These are phyloP conservation scores for human (Homo sapiens) DNA, from an alignment of 2,113 vertebrate species.

Conservation along the genomic window DNA sequence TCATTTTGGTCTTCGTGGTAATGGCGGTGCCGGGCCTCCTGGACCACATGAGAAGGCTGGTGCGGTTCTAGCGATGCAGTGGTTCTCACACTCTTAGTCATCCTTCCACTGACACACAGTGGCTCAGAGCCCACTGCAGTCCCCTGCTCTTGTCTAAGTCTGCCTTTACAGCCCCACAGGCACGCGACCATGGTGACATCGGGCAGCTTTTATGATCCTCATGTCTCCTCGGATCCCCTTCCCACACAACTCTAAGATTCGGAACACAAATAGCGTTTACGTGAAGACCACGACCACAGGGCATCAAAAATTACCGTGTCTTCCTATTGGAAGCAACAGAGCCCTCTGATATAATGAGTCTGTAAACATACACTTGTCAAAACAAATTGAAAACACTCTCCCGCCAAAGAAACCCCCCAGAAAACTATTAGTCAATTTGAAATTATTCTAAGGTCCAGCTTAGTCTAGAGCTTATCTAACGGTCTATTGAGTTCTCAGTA, in stretches of 20 bases:
- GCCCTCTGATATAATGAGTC: background rate
- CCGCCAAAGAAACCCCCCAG: background rate
- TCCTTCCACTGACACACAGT: slow-evolving; percentile 12
- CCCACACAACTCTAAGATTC: background rate
- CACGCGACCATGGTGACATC: background rate
- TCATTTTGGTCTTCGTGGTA: slow-evolving; percentile 54
- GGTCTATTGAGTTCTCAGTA: slow-evolving; percentile 89
- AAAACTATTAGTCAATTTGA: slow-evolving; percentile 82
- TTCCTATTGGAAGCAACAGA: background rate
- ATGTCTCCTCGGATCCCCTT: background rate
- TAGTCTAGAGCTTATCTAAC: slow-evolving; percentile 87
- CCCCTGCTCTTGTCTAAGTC: rapidly evolving
- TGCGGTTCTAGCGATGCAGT: slow-evolving; percentile 30
- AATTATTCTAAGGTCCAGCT: slow-evolving; percentile 84
- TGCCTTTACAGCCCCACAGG: background rate
- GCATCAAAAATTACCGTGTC: background rate
- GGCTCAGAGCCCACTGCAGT: slow-evolving; percentile 48
- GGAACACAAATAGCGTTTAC: background rate
- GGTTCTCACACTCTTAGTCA: slow-evolving; percentile 62
- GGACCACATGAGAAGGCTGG: slow-evolving; percentile 61
- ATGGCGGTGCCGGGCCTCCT: background rate
- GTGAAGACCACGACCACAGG: background rate
- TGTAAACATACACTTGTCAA: slow-evolving; percentile 57
- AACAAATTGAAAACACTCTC: background rate
- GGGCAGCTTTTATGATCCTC: background rate